Evolutionary conservation across 2,797 vertebrate species (phyloP).

Genomic region (Pelochelys cantorii): DNA sequence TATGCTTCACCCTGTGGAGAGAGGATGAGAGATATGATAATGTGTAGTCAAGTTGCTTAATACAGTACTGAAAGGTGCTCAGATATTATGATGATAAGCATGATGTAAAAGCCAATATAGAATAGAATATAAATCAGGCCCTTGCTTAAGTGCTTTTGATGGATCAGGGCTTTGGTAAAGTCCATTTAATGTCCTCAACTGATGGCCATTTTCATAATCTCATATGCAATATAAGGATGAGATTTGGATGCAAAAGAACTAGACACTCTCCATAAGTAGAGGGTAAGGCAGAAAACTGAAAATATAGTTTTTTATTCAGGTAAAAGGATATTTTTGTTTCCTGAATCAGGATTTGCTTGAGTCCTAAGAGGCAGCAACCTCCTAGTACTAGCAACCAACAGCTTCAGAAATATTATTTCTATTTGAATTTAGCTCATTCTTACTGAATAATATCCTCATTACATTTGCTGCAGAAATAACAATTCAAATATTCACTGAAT

Average conservation of each 20-base stretch:
- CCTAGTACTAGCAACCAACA: not conserved
- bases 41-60: not conserved
- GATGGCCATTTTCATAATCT: not conserved
- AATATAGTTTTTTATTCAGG: not conserved
- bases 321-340: constrained; percentile 11
- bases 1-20: not conserved
- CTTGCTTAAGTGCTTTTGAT: not conserved
- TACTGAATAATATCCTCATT: not conserved
- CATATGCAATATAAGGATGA: not conserved
- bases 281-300: not conserved
- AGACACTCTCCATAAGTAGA: not conserved
- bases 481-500: not conserved
- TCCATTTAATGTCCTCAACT: not conserved
- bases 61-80: not conserved
- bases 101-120: not conserved
- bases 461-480: not conserved
- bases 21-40: not conserved
- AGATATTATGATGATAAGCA: not conserved
- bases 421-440: rapidly evolving
- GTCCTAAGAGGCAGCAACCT: not conserved
- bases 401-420: not conserved
- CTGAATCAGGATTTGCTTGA: not conserved
- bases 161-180: not conserved
- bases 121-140: not conserved
- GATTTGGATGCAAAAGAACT: constrained; percentile 24